Conservation (phyloP, 2,113 vertebrate species). For the Cephalopholis sonnerati region DNA sequence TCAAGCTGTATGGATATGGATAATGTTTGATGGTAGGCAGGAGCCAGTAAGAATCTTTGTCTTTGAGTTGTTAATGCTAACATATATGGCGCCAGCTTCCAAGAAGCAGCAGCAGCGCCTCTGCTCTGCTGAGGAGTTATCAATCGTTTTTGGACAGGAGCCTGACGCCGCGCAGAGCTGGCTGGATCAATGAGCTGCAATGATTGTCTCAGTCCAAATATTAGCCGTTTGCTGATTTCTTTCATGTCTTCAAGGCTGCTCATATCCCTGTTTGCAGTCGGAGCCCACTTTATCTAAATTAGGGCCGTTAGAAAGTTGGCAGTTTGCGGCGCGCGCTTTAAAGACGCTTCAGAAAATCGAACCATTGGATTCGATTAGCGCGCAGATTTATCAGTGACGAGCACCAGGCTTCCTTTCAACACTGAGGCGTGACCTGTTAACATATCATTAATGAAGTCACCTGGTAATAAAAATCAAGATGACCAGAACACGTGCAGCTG, state of each 20-base stretch:
- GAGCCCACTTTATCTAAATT: slow-evolving; percentile 73
- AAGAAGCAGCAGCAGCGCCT: slow-evolving; percentile 9
- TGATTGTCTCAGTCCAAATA: slow-evolving; percentile 86
- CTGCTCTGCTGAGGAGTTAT: slow-evolving; percentile 38
- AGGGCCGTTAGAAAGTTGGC: slow-evolving; percentile 73
- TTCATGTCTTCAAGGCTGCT: slow-evolving; percentile 76
- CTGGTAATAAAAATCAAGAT: neutral
- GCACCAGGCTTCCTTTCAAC: neutral
- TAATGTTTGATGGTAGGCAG: neutral
- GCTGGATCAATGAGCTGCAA: slow-evolving; percentile 87
- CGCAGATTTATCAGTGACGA: neutral
- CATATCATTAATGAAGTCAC: neutral
- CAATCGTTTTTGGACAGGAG: slow-evolving; percentile 72
- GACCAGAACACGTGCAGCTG: neutral
- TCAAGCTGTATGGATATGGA: neutral
- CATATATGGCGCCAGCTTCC: slow-evolving; percentile 61
- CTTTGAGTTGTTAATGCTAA: neutral
- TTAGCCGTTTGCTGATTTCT: slow-evolving; percentile 82
- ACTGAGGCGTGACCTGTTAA: neutral
- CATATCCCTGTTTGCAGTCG: slow-evolving; percentile 63
- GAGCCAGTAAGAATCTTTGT: neutral
- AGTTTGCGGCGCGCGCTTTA: slow-evolving; percentile 31
- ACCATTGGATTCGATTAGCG: neutral
- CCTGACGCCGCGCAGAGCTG: slow-evolving; percentile 76
- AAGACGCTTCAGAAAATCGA: slow-evolving; percentile 31